A percentile compares a stretch with the other conserved stretches of the same genome.
phyloP scores from a whole-genome alignment of 2,113 vertebrate species.

The Strigops habroptila region DNA sequence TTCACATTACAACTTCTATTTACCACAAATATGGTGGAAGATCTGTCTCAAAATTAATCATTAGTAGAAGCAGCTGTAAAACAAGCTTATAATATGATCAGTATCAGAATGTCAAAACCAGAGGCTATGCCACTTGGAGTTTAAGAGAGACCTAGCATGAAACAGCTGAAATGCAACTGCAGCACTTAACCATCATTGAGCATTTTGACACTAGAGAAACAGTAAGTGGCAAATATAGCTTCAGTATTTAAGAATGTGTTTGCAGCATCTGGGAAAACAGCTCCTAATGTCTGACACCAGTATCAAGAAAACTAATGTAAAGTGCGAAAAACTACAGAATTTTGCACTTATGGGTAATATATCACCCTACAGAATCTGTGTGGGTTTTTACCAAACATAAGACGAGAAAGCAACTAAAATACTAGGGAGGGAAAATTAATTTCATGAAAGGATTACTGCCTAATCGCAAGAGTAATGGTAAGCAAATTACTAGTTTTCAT shows the following conservation, averaged over 20 bases:
- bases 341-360: not conserved
- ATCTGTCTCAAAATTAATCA: not conserved
- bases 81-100: not conserved
- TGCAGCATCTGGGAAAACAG: not conserved
- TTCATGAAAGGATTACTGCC: not conserved
- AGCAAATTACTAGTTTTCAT: not conserved
- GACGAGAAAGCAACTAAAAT: not conserved
- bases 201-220: not conserved
- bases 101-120: not conserved
- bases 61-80: not conserved
- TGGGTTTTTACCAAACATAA: not conserved
- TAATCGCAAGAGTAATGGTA: not conserved
- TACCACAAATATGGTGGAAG: not conserved
- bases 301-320: not conserved
- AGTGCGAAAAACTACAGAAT: not conserved
- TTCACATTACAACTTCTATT: not conserved
- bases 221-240: not conserved
- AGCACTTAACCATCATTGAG: not conserved
- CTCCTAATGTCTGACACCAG: not conserved
- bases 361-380: not conserved
- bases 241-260: not conserved
- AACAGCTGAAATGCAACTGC: not conserved
- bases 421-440: not conserved
- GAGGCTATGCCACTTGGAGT: not conserved
- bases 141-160: not conserved